Evolutionary conservation across 2,113 vertebrate species (phyloP).

Genomic region (Origma solitaria): DNA sequence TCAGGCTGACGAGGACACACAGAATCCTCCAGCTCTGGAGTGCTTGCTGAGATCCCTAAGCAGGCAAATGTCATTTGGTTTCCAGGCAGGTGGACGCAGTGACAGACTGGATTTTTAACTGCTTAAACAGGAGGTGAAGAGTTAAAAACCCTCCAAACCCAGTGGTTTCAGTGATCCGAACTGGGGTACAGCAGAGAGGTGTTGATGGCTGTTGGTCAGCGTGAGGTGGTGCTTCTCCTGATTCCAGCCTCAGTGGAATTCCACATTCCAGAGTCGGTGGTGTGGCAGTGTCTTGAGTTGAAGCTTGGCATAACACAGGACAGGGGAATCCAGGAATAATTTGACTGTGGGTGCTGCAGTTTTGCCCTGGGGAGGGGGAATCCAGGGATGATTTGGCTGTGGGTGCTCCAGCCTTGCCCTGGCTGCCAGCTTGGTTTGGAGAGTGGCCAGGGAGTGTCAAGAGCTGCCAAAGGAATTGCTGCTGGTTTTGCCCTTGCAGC

Average conservation of each 20-base stretch:
- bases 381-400: not conserved
- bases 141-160: not conserved
- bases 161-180: too few species aligned
- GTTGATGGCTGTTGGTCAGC: fast-evolving
- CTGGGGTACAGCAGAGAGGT: not conserved
- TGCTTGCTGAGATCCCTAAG: not conserved
- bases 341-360: not conserved
- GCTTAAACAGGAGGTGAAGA: not conserved
- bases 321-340: not conserved
- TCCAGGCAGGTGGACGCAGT: not conserved
- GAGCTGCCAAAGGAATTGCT: not conserved
- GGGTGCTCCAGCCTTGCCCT: not conserved
- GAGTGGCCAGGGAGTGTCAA: not conserved
- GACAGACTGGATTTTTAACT: not conserved
- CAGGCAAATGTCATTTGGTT: not conserved
- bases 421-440: not conserved
- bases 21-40: too few species aligned
- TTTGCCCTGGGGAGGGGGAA: not conserved
- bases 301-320: not conserved
- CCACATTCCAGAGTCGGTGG: not conserved
- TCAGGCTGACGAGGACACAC: not conserved
- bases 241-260: not conserved
- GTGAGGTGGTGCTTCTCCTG: fast-evolving
- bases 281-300: too few species aligned
- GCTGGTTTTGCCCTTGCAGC: not conserved